A percentile compares a stretch with the other conserved stretches of the same genome.
Evolutionary conservation across 2,113 vertebrate species (phyloP).

Genomic region (Oostethus manadensis): DNA sequence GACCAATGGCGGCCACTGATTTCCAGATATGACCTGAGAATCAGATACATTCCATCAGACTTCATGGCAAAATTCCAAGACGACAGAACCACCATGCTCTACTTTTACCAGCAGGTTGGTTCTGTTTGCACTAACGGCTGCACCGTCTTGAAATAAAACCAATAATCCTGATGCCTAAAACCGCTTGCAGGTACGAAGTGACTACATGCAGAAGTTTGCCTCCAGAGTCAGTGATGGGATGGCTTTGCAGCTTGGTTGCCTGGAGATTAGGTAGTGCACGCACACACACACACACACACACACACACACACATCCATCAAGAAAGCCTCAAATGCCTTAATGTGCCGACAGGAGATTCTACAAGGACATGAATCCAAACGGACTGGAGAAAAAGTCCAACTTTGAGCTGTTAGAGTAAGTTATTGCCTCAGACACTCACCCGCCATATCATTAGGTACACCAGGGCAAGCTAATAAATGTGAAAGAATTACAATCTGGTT

Average conservation of each 20-base stretch:
- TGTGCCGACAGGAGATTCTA: conserved; percentile 80
- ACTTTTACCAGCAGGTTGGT: conserved; percentile 91
- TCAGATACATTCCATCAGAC: conserved; percentile 83
- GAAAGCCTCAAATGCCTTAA: not conserved
- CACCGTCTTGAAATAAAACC: not conserved
- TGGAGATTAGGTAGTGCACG: conserved; percentile 81
- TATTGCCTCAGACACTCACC: no score
- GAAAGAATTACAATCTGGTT: no score
- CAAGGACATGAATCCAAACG: conserved; percentile 91
- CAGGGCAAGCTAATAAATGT: no score
- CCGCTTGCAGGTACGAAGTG: conserved; percentile 78
- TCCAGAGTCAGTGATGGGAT: conserved; percentile 91
- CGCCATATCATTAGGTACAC: no score
- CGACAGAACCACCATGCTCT: conserved; percentile 85
- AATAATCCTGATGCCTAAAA: not conserved
- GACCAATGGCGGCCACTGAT: no score
- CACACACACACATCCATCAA: not conserved
- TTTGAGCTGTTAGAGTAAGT: conserved; percentile 91
- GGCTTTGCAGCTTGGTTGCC: conserved; percentile 90
- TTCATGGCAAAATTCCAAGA: conserved; percentile 82
- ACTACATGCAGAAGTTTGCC: conserved; percentile 88
- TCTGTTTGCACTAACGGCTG: not conserved
- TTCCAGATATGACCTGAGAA: conserved; percentile 85
- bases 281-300: not conserved
- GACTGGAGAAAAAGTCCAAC: conserved; percentile 92